Base-by-base conservation (phyloP, 2,113 vertebrate genomes). In the Dipodomys stephensi region DNA sequence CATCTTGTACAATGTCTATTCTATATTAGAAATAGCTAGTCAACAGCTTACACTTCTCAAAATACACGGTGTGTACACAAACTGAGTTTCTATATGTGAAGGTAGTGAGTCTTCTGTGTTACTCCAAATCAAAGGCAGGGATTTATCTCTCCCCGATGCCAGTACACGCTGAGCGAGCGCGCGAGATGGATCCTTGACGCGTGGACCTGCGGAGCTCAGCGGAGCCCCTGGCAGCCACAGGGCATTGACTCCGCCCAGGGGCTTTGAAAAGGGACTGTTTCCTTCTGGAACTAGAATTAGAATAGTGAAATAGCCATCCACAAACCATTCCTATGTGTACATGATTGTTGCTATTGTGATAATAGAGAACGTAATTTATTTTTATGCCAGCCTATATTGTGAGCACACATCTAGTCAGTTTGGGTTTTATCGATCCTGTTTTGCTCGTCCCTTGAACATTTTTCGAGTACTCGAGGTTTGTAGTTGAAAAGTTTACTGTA, bases 401-500 rank as follows among this genome's bases (percentile, higher is more conserved):
- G 98, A 97, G 97, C 97, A 98, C 97, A 97, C 98, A 97, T 98
- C 98, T 97, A 98, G 98, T 98, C 98, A 97, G 89, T 95, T 94
- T 97, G 95, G 95, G 96, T 98, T 98, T 97, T 98, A 98, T 95
- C 93, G 98, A 97, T 97, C 98, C 98, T 98, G 98, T 99, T 98
- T 98, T 98, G 98, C 98, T 98, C 95, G 98, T 98, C 98, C 98
- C 98, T 98, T 97, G 96, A 98, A 98, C 98, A 99, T 98, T 98
- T 99, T 99, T 98, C 86, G 97, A 98, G 98, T 99, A 98, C 98
- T 98, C 98, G 97, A 98, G 97, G 98, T 99, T 99, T 99, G 99
- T 99, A 99, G 99, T 99, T 99, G 98, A 99, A 98, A 98, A 98
- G 97, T 98, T 98, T 98, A 98, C 98, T 99, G 98, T 99, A 98